These are phyloP conservation scores for Rhincodon typus DNA, from an alignment of 2,797 vertebrate genomes.

Conservation along the genomic window DNA sequence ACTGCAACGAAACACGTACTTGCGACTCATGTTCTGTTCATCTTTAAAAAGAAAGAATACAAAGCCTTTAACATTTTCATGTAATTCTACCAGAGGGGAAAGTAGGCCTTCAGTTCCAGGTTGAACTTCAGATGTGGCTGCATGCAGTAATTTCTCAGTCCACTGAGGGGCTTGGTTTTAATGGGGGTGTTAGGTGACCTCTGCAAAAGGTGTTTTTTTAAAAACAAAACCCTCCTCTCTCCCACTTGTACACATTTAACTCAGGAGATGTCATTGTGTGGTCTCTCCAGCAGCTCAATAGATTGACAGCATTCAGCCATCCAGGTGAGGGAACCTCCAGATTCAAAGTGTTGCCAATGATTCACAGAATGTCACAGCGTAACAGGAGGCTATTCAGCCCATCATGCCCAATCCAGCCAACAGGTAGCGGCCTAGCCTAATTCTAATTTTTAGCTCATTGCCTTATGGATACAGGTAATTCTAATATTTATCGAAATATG, in stretches of 20 bases:
- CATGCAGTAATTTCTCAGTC: not conserved
- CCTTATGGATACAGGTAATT: too few species aligned
- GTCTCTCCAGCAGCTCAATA: not conserved
- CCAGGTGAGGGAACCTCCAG: not conserved
- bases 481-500: too few species aligned
- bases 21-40: not conserved
- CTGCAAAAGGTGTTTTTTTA: not conserved
- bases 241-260: not conserved
- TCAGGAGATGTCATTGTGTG: not conserved
- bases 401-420: too few species aligned
- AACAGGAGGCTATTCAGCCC: too few species aligned
- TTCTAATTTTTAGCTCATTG: too few species aligned
- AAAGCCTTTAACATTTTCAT: not conserved
- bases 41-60: not conserved
- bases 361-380: too few species aligned
- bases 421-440: too few species aligned
- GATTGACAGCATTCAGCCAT: not conserved
- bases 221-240: not conserved
- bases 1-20: not conserved
- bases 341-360: not conserved
- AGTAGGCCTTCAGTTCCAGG: not conserved
- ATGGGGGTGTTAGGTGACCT: not conserved
- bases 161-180: not conserved
- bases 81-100: not conserved
- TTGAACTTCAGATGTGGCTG: not conserved